phyloP scores from a whole-genome alignment of 2,888 invertebrate species.

The Euplexia lucipara region DNA sequence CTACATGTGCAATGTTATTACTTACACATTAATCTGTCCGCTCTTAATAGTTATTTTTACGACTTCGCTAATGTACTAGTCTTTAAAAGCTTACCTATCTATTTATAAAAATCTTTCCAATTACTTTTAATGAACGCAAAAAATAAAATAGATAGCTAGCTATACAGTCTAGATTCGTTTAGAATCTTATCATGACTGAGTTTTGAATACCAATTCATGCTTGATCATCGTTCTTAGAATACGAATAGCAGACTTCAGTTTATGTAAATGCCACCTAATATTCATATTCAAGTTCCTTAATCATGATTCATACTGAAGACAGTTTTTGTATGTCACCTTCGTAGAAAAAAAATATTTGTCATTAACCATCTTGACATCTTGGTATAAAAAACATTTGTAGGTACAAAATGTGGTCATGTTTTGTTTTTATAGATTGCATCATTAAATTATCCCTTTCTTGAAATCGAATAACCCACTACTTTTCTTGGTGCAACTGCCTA shows the following conservation, averaged over 20 bases:
- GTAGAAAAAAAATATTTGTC: background rate
- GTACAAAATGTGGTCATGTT: no score
- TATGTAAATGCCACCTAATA: slow-evolving; percentile 32
- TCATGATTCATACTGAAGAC: slow-evolving; percentile 28
- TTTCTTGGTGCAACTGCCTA: no score
- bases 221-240: slow-evolving; percentile 31
- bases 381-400: no score
- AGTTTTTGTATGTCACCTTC: background rate
- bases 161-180: slow-evolving; percentile 12
- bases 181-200: slow-evolving; percentile 5
- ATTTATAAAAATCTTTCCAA: background rate
- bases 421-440: no score
- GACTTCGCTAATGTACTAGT: background rate
- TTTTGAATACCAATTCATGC: background rate
- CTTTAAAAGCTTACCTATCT: background rate
- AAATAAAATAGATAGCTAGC: no score
- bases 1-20: background rate
- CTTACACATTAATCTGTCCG: background rate
- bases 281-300: background rate
- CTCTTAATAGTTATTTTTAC: background rate
- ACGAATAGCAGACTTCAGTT: slow-evolving; percentile 5
- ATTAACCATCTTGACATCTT: no score
- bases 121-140: no score
- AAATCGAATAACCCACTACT: no score
- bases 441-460: no score